Conservation (phyloP, 1,140 invertebrate genomes). For the Apolygus lucorum region DNA sequence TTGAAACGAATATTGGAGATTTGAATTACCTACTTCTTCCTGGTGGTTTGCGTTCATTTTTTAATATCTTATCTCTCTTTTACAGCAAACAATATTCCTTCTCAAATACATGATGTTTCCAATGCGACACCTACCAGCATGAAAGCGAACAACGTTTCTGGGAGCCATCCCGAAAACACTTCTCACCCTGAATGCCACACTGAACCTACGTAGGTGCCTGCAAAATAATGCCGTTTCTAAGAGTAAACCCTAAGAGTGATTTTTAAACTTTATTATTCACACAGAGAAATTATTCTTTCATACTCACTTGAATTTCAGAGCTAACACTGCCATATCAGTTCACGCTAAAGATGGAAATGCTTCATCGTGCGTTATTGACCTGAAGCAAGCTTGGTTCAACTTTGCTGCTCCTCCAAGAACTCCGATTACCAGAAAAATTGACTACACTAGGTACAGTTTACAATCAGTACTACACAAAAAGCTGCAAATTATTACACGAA, state of each 20-base stretch:
- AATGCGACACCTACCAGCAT: conserved; percentile 19
- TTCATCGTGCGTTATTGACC: conserved; percentile 72
- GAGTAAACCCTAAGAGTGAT: too few species aligned
- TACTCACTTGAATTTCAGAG: conserved; percentile 34
- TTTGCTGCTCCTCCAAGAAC: conserved; percentile 92
- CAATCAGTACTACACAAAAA: too few species aligned
- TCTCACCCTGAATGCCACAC: conserved; percentile 19
- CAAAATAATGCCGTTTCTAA: too few species aligned
- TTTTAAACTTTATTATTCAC: too few species aligned
- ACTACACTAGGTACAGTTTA: conserved; percentile 85
- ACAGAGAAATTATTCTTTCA: conserved; percentile 26
- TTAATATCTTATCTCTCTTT: too few species aligned
- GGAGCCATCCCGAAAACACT: background rate
- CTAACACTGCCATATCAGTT: conserved; percentile 39
- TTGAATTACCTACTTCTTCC: too few species aligned
- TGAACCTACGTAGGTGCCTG: conserved; percentile 21
- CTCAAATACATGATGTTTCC: background rate
- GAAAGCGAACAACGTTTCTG: conserved; percentile 11
- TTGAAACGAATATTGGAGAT: too few species aligned
- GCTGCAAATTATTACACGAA: too few species aligned
- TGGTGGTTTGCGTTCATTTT: too few species aligned
- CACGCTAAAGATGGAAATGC: conserved; percentile 50
- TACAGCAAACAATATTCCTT: background rate
- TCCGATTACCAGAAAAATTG: conserved; percentile 88
- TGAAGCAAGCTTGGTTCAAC: conserved; percentile 92